phyloP scores from a whole-genome alignment of 2,113 vertebrate genomes.

The Sisor rabdophorus region DNA sequence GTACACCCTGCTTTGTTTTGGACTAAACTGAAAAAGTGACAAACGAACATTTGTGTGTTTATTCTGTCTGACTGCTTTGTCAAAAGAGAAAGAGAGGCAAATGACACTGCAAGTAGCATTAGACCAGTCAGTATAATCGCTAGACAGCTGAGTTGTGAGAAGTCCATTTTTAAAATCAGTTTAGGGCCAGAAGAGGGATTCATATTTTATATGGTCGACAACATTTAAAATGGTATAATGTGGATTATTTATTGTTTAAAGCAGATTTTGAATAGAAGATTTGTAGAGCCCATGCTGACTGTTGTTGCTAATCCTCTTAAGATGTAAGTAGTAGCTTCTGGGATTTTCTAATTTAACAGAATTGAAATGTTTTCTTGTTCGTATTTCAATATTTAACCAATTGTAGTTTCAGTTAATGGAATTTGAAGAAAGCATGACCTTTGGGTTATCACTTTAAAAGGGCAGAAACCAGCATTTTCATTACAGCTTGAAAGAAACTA shows the following conservation, averaged over 20 bases:
- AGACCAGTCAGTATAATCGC: background rate
- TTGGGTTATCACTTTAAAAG: constrained; percentile 1
- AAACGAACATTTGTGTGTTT: background rate
- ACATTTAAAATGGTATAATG: background rate
- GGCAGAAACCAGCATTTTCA: background rate
- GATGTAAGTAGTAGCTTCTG: background rate
- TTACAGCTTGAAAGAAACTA: background rate
- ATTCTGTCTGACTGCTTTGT: background rate
- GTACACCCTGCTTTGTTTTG: too few species aligned
- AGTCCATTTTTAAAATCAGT: background rate
- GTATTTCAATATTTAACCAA: background rate
- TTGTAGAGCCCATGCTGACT: constrained; percentile 3
- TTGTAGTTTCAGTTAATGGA: background rate
- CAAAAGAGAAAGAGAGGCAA: too few species aligned
- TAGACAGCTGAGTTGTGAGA: background rate
- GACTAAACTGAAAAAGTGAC: background rate
- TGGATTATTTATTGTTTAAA: background rate
- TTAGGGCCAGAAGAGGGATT: background rate
- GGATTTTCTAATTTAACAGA: constrained; percentile 3
- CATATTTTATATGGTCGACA: background rate
- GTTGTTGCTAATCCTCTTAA: constrained; percentile 19
- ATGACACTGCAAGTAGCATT: background rate
- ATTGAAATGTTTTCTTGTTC: background rate
- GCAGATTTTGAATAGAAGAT: constrained; percentile 4
- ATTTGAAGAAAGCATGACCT: background rate